Base-by-base conservation (phyloP, 2,113 vertebrate species). In the Ellobius talpinus region DNA sequence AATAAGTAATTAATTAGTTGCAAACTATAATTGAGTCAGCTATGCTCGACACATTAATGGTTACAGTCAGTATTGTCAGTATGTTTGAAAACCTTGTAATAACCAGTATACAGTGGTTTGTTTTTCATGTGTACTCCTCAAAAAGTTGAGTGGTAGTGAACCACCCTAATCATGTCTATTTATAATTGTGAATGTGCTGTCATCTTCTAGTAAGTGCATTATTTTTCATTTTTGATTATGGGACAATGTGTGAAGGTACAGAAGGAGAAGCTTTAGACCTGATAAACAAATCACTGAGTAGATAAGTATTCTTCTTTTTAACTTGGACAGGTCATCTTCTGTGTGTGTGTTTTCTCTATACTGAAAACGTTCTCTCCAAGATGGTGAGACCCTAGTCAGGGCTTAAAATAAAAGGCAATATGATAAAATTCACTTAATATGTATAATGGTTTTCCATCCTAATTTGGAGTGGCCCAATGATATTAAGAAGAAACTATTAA, bases 261-360 rank as follows among this genome's bases (percentile, higher is more conserved):
- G 7, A 31, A 77, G 6, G n/a, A 13, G n/a, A 26, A 91, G 14
- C 63, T 96, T 86, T 24, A 97, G 94, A 89, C 1, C 36, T 91
- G 78, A 89, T 88, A 77, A 88, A 85, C 85, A 73, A 93, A 93
- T 92, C 21, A 82, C 36, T 90, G 33, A 89, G 87, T 5, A 23
- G 2, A 77, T 45, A 61, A 66, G 7, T 96, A 7, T 86, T 73
- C 61, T 26, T 55, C 73, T 87, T 70, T 70, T 42, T 82, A 47
- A 76, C 63, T 16, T 87, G 19, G 26, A 81, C 23, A 66, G 78
- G 14, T 93, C 63, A 84, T 61, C 72, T 91, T 72, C 39, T n/a
- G 26, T 78, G 9, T n/a, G 4, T 85, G 4, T 85, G 7, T 47
- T 3, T 14, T 81, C 12, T 16, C 16, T 7, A 50, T 91, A 29